These are phyloP conservation scores for Lagorchestes hirsutus DNA, from an alignment of 2,797 vertebrate genomes.

Conservation along the genomic window DNA sequence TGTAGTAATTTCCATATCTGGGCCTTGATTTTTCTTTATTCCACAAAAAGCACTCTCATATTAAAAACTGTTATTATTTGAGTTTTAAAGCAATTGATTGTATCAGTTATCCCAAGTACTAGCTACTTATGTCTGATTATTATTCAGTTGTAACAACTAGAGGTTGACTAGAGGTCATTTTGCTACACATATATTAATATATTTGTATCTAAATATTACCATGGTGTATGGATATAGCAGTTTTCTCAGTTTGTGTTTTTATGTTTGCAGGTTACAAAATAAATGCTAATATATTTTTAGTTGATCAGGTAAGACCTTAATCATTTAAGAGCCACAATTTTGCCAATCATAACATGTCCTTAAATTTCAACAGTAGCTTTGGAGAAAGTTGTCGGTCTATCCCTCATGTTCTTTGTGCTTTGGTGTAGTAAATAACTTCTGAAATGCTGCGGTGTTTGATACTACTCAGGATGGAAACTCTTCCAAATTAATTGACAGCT, in stretches of 20 bases:
- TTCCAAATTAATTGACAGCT: conserved; percentile 3
- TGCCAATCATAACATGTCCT: conserved; percentile 23
- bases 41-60: background rate
- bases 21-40: background rate
- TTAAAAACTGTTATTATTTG: background rate
- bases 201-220: background rate
- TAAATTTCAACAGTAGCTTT: conserved; percentile 42
- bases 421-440: conserved; percentile 38
- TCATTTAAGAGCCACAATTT: background rate
- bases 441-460: background rate
- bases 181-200: background rate
- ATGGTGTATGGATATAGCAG: background rate
- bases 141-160: background rate
- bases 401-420: background rate
- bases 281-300: background rate
- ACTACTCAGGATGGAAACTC: background rate
- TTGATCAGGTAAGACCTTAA: background rate
- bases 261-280: background rate
- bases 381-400: background rate
- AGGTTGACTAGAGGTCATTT: background rate
- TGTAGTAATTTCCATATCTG: background rate
- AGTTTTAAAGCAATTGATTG: background rate
- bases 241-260: conserved; percentile 10
- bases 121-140: background rate
- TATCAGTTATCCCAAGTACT: background rate